Evolutionary conservation across 2,797 vertebrate genomes (phyloP).

Genomic region (Vireo griseus): DNA sequence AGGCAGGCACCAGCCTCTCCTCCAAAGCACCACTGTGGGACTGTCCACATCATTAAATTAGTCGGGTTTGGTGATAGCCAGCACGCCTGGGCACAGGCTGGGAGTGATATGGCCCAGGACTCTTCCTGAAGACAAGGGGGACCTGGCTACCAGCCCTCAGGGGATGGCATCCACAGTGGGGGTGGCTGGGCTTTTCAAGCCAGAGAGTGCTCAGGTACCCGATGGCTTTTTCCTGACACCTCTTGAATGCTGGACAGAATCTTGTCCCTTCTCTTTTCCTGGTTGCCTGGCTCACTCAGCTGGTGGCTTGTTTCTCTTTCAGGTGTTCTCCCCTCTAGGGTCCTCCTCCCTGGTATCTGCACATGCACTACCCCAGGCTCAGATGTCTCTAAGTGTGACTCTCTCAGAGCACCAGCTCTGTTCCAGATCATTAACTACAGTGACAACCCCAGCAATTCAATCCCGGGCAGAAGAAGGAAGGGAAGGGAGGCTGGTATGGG

Average conservation of each 20-base stretch:
- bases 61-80: not conserved
- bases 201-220: not conserved
- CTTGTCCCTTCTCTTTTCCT: not conserved
- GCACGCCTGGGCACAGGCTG: not conserved
- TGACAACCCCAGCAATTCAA: conserved; percentile 38
- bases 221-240: not conserved
- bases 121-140: not conserved
- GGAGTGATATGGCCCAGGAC: not conserved
- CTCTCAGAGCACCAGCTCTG: not conserved
- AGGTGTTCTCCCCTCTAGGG: not conserved
- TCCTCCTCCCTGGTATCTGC: not conserved
- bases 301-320: not conserved
- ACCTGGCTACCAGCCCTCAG: not conserved
- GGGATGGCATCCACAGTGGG: not conserved
- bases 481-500: not conserved
- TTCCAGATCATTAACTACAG: conserved; percentile 32
- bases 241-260: not conserved
- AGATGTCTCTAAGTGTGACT: not conserved
- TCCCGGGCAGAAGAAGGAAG: not conserved
- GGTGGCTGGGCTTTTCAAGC: not conserved
- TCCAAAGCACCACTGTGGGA: not conserved
- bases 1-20: not conserved
- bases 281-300: not conserved
- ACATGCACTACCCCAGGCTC: accelerated
- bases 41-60: not conserved